Percentiles rank a stretch among this genome's conserved stretches.
Conservation (phyloP, 2,888 invertebrate genomes). For the Galerucella pusilla region DNA sequence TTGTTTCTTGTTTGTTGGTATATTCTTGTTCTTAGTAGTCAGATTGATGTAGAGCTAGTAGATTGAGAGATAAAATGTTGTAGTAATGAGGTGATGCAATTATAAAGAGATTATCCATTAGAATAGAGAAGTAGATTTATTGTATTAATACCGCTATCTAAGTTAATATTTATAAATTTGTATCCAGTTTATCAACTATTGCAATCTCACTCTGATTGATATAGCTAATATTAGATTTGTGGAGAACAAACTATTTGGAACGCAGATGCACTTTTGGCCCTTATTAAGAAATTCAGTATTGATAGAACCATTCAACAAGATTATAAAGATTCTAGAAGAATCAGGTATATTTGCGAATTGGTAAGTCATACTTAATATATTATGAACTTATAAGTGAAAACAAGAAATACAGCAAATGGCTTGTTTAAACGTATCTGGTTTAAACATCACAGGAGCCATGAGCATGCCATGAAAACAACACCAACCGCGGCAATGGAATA, state of each 20-base stretch:
- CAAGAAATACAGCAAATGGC: no score
- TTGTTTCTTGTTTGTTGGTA: no score
- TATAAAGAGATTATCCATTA: no score
- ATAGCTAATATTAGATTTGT: not conserved
- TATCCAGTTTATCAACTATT: slow-evolving; percentile 15
- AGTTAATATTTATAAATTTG: not conserved
- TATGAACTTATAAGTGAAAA: not conserved
- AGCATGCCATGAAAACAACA: no score
- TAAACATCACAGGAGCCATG: no score
- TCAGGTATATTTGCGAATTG: slow-evolving; percentile 20
- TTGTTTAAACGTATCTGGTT: no score
- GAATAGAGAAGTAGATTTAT: no score
- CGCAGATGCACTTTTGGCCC: slow-evolving; percentile 27
- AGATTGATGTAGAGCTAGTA: no score
- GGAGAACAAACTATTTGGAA: slow-evolving; percentile 15
- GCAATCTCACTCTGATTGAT: not conserved
- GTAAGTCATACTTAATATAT: slow-evolving; percentile 6
- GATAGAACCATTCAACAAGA: slow-evolving; percentile 2
- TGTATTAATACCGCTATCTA: not conserved
- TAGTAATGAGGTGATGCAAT: no score
- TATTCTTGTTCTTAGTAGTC: no score
- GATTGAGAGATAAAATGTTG: no score
- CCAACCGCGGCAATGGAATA: no score
- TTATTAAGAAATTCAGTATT: slow-evolving; percentile 18
- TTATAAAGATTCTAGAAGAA: slow-evolving; percentile 3